phyloP scores from a whole-genome alignment of 2,797 vertebrate genomes.

The Sebastes matsubarae region DNA sequence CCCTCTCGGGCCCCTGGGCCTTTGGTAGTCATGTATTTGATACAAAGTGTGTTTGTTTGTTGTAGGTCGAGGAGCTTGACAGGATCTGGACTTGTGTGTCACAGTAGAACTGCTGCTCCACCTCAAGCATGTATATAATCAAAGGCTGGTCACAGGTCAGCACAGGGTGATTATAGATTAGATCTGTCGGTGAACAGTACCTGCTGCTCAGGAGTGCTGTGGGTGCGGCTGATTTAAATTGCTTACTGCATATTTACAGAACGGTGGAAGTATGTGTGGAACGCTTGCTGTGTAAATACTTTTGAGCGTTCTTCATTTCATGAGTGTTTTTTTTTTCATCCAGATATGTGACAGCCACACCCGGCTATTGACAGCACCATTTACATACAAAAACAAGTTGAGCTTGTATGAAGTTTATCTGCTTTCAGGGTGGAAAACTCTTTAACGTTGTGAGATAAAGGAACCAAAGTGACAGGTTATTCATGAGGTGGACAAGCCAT shows the following conservation, averaged over 20 bases:
- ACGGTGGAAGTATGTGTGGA: slow-evolving; percentile 38
- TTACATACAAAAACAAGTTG: not conserved
- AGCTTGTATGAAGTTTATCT: not conserved
- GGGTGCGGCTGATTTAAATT: slow-evolving; percentile 40
- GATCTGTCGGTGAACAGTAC: not conserved
- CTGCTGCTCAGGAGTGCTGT: not conserved
- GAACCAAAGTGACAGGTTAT: not conserved
- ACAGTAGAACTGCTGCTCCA: not conserved
- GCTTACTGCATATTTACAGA: slow-evolving; percentile 39
- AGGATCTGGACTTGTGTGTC: not conserved
- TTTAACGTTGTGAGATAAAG: not conserved
- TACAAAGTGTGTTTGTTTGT: not conserved
- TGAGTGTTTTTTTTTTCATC: not conserved
- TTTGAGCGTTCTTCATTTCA: not conserved
- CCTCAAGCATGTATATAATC: not conserved
- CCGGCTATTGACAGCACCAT: slow-evolving; percentile 5
- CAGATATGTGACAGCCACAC: slow-evolving; percentile 31
- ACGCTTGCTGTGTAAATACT: slow-evolving; percentile 28
- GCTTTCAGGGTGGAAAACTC: not conserved
- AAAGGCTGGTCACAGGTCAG: slow-evolving; percentile 10
- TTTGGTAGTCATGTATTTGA: not conserved
- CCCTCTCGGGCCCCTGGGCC: not conserved
- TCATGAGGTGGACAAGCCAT: not conserved
- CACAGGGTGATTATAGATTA: not conserved
- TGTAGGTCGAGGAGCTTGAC: not conserved